These are phyloP conservation scores for Platyscapa corneri DNA, from an alignment of 1,140 invertebrate genomes.

Conservation along the genomic window DNA sequence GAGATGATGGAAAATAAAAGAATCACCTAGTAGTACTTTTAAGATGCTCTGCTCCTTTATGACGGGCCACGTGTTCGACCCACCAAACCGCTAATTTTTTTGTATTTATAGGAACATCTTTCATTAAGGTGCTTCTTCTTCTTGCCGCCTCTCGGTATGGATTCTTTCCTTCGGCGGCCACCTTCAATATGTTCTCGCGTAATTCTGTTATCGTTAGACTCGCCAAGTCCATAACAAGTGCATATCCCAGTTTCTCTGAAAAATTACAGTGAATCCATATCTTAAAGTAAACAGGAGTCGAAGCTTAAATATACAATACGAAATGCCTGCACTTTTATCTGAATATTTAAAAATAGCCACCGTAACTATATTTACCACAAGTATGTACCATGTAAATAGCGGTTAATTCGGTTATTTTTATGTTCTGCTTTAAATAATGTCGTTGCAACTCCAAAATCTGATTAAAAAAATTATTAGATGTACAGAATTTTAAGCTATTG, in stretches of 20 bases:
- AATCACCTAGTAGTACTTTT: slow-evolving; percentile 66
- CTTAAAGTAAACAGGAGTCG: too few species aligned
- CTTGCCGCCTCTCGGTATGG: slow-evolving; percentile 64
- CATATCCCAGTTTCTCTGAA: slow-evolving; percentile 67
- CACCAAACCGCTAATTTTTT: slow-evolving; percentile 71
- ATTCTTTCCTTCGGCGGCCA: slow-evolving; percentile 61
- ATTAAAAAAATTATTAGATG: background rate
- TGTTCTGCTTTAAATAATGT: background rate
- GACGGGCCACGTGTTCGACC: slow-evolving; percentile 72
- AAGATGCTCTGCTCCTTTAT: slow-evolving; percentile 70
- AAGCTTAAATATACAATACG: too few species aligned
- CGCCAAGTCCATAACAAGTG: slow-evolving; percentile 65
- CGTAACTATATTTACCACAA: background rate
- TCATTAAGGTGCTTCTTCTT: slow-evolving; percentile 63
- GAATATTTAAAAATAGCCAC: background rate
- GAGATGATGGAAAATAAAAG: too few species aligned
- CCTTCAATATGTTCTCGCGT: slow-evolving; percentile 64
- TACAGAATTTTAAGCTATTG: background rate
- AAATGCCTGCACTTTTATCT: too few species aligned
- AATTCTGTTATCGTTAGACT: slow-evolving; percentile 62
- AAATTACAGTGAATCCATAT: background rate
- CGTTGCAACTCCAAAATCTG: background rate
- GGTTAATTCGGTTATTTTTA: background rate
- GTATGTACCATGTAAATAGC: background rate
- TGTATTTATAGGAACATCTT: slow-evolving; percentile 68